Evolutionary conservation across 1,140 invertebrate genomes (phyloP).

Genomic region (Ditylenchus dipsaci): DNA sequence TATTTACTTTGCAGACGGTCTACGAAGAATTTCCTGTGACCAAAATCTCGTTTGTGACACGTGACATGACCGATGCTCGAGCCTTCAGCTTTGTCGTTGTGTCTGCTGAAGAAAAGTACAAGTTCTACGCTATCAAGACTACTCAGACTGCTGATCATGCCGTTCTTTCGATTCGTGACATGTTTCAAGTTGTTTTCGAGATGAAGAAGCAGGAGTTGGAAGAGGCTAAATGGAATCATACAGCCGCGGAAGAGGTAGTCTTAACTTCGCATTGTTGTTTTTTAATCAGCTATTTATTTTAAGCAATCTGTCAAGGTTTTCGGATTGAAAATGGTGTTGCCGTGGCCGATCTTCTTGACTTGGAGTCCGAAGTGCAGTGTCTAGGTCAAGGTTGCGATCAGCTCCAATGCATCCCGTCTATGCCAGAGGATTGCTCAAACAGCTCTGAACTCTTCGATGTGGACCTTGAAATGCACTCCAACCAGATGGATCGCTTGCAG

Average conservation of each 20-base stretch:
- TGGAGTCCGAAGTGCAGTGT: constrained; percentile 83
- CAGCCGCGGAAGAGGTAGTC: too few species aligned
- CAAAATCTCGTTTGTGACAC: constrained; percentile 96
- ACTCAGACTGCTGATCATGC: constrained; percentile 77
- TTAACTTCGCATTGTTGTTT: too few species aligned
- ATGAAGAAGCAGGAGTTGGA: constrained; percentile 96
- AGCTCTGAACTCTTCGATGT: too few species aligned
- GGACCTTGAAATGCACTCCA: too few species aligned
- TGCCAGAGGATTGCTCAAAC: too few species aligned
- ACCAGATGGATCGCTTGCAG: too few species aligned
- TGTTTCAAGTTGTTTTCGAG: constrained; percentile 96
- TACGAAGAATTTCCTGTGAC: constrained; percentile 93
- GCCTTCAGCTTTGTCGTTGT: constrained; percentile 98
- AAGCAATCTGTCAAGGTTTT: not conserved
- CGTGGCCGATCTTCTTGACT: constrained; percentile 79
- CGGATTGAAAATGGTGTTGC: constrained; percentile 42
- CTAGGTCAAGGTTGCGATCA: constrained; percentile 68
- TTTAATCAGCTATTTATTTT: too few species aligned
- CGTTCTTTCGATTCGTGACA: constrained; percentile 87
- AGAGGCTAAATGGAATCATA: constrained; percentile 66
- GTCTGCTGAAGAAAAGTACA: constrained; percentile 84
- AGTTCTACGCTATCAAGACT: constrained; percentile 97
- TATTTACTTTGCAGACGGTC: constrained; percentile 70
- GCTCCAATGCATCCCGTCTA: constrained; percentile 21
- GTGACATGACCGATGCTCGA: constrained; percentile 88